A percentile compares a stretch with the other conserved stretches of the same genome.
Conservation (phyloP, 1,140 invertebrate genomes). For the Zaprionus vittiger region DNA sequence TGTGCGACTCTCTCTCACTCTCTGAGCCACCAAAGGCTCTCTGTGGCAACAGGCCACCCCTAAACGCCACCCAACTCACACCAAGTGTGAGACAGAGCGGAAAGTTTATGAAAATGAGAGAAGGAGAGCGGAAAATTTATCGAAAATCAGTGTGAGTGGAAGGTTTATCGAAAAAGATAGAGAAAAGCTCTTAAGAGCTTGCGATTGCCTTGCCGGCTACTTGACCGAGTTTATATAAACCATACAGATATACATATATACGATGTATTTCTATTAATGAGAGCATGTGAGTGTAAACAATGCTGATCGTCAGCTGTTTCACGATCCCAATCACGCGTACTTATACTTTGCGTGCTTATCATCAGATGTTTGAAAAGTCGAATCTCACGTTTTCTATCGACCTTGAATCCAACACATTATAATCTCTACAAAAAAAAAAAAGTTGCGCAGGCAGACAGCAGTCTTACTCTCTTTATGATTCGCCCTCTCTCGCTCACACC, state of each 20-base stretch:
- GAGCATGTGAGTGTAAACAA: conserved; percentile 59
- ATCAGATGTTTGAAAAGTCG: conserved; percentile 39
- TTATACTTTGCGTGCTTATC: conserved; percentile 35
- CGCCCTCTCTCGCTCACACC: conserved; percentile 37
- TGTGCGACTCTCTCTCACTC: conserved; percentile 12
- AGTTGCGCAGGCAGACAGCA: conserved; percentile 13
- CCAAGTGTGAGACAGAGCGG: conserved; percentile 11
- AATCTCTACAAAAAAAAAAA: conserved; percentile 5
- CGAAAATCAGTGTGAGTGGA: not conserved
- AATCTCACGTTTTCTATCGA: conserved; percentile 36
- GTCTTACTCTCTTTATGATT: conserved; percentile 20
- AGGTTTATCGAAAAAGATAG: conserved; percentile 53
- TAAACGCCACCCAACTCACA: conserved; percentile 49
- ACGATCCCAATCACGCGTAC: not conserved
- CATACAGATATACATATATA: conserved; percentile 9
- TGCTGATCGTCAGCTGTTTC: conserved; percentile 69
- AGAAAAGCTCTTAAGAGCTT: conserved; percentile 41
- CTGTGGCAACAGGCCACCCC: conserved; percentile 68
- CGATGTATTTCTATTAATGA: conserved; percentile 13
- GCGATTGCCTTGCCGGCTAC: conserved; percentile 37
- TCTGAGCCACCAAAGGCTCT: conserved; percentile 29
- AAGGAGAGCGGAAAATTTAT: conserved; percentile 29
- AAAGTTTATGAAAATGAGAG: not conserved
- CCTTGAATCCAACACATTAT: conserved; percentile 54
- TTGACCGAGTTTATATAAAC: conserved; percentile 33